Base-by-base conservation (phyloP, 2,113 vertebrate species). In the Bambusicola thoracicus region DNA sequence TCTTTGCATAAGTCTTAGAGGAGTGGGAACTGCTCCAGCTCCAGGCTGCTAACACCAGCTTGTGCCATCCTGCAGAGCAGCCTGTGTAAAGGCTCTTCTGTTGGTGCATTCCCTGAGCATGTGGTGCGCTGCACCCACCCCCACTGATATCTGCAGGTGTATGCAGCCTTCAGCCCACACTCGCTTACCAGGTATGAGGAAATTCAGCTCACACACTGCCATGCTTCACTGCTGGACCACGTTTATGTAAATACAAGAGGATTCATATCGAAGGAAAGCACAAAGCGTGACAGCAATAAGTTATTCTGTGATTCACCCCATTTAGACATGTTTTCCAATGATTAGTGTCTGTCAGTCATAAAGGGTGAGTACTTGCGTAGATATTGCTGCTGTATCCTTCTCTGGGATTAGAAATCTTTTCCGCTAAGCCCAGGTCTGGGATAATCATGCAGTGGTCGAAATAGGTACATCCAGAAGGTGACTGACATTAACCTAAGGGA, bases 231-330 rank as follows among this genome's bases (percentile, higher is more conserved):
- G 70, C 78, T 87, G 83, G 67, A 70, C 72, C 94, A 87, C 8
- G 2, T 63, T 82, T 72, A 88, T 49, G 62, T 58, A 94, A 88
- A 95, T 80, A 67, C 0, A 2, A 40, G 12, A 82, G 36, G 75
- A 80, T 85, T 81, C 87, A 81, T 34, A 29, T 3, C n/a, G 59
- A 65, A 40, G 29, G 59, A 62, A 77, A 93, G 73, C 44, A 70
- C 41, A 81, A 90, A 91, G 51, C 12, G 21, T 17, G 70, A 65
- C 62, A 81, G 66, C 20, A 86, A 79, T 59, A 68, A 84, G 81
- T 68, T 51, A 70, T 46, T 43, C 62, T 27, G 14, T 90, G 77
- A 94, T 67, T 96, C 90, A 83, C n/a, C 85, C 85, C 27, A 12
- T 63, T 88, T 56, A 88, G 61, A 67, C 29, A 81, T 2, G 0